Evolutionary conservation across 2,797 vertebrate genomes (phyloP), one percentile per base, ranked within the genome.

Genomic region (Perodicticus potto): DNA sequence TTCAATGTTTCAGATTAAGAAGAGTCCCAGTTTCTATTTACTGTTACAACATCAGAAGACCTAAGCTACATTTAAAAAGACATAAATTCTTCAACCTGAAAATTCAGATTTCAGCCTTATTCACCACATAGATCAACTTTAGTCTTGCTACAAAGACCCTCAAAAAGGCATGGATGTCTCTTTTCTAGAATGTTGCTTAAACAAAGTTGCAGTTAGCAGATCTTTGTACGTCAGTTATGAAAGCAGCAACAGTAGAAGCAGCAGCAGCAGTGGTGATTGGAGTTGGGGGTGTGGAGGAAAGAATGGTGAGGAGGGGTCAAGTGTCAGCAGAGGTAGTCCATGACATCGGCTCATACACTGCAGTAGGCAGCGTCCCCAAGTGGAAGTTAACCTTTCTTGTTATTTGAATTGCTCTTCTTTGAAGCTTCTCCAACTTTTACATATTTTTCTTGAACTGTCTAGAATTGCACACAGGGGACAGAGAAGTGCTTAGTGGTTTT

Each of bases 331-430:
- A 76, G 10, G 23, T 4, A 55, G 27, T 34, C 53, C 12, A 1
- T 2, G 16, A 77, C 16, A 81, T 7, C 1, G 11, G 59, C 43
- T 92, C 45, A 0, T 2, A 8, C 1, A 2, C 57, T 34, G 67
- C 43, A 69, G 85, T 22, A 73, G 5, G 23, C 16, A 0, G 14
- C 3, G 13, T 85, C 55, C 23, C 61, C 69, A 76, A 9, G 0
- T 11, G 40, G 40, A 78, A 72, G 32, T 61, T 37, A n/a, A 73
- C 49, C 17, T 53, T n/a, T 87, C 45, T 89, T 34, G 34, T 77
- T 61, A 63, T 57, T 89, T 92, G 12, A 96, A 92, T 81, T 67
- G 25, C 9, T 73, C 55, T 73, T 94, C 77, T 94, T 69, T 27
- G n/a, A 82, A 86, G 67, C 17, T 10, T 69, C 37, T 67, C 49